Evolutionary conservation across 2,797 vertebrate species (phyloP).

Genomic region (Eidolon dupreanum): DNA sequence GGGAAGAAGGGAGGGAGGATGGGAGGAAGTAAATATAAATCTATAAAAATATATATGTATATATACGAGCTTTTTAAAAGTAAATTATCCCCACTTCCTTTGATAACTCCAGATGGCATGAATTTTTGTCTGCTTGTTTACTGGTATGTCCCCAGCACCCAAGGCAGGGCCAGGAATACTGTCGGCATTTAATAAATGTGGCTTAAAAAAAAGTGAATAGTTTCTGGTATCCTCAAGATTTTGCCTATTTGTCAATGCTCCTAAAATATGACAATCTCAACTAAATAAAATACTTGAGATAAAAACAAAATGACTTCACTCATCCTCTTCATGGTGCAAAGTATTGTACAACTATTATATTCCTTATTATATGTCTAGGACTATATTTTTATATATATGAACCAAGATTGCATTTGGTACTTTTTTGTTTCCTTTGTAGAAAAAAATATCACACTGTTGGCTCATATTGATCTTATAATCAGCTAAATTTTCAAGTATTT

Average conservation of each 20-base stretch:
- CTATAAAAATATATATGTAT: not conserved
- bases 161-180: not conserved
- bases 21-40: not conserved
- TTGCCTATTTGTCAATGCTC: not conserved
- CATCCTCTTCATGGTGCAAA: not conserved
- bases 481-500: constrained; percentile 47
- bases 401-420: not conserved
- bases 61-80: not conserved
- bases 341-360: not conserved
- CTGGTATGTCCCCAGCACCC: not conserved
- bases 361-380: not conserved
- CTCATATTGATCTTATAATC: constrained; percentile 39
- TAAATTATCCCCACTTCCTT: not conserved
- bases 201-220: not conserved
- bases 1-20: too few species aligned
- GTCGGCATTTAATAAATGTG: not conserved
- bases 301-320: not conserved
- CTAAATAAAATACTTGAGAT: not conserved
- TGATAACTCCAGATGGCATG: not conserved
- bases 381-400: not conserved
- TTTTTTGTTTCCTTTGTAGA: not conserved
- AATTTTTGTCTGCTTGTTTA: not conserved
- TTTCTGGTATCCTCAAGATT: not conserved
- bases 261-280: not conserved
- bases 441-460: not conserved